Percentiles rank a stretch among this genome's conserved stretches.
phyloP scores from a whole-genome alignment of 2,113 vertebrate species.

The Brienomyrus brachyistius region DNA sequence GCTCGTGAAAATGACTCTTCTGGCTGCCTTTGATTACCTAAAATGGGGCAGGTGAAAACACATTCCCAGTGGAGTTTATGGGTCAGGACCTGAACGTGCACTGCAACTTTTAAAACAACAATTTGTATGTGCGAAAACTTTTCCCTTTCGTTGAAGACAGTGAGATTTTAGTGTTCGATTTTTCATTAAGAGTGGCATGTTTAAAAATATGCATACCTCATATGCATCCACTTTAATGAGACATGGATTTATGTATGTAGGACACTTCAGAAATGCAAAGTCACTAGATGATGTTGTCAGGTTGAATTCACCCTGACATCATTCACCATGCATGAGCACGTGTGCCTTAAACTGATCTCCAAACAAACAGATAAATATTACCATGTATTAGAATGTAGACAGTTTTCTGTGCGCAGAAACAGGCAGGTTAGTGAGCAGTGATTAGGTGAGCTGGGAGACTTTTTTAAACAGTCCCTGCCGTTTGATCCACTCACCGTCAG shows the following conservation, averaged over 20 bases:
- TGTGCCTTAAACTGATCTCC: conserved; percentile 35
- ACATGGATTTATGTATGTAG: conserved; percentile 62
- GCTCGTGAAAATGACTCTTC: conserved; percentile 23
- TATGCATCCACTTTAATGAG: conserved; percentile 44
- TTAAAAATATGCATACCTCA: conserved; percentile 60
- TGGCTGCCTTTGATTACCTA: conserved; percentile 42
- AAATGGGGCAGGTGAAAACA: conserved; percentile 51
- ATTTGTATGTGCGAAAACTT: background rate
- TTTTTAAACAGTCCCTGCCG: background rate
- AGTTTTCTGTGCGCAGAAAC: conserved; percentile 32
- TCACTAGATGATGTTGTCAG: conserved; percentile 56
- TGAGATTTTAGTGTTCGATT: conserved; percentile 15
- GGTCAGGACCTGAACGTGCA: conserved; percentile 26
- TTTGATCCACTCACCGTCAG: background rate
- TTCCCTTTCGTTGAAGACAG: background rate
- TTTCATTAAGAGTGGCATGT: conserved; percentile 51
- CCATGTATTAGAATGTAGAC: conserved; percentile 41
- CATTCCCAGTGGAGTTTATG: conserved; percentile 39
- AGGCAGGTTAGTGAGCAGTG: conserved; percentile 35
- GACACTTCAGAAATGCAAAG: conserved; percentile 50
- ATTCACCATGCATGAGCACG: conserved; percentile 46
- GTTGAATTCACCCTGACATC: conserved; percentile 56
- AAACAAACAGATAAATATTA: conserved; percentile 53
- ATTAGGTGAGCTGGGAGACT: background rate
- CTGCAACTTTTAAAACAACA: conserved; percentile 14